Evolutionary conservation across 2,888 invertebrate species (phyloP).

Genomic region (Tuberolachnus salignus): DNA sequence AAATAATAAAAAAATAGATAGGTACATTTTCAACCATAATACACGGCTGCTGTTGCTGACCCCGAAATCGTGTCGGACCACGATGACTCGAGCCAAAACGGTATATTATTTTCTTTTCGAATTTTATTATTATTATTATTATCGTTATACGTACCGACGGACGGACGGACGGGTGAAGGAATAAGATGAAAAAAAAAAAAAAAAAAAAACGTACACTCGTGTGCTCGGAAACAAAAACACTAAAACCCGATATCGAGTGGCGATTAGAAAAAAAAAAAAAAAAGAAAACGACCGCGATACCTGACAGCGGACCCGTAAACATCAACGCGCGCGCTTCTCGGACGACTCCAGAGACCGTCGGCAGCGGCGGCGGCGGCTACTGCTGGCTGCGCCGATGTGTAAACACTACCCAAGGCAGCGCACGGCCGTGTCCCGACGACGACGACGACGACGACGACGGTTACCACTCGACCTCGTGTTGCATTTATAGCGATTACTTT

Average conservation of each 20-base stretch:
- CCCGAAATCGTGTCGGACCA: slow-evolving; percentile 43
- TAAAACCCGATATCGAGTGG: slow-evolving; percentile 33
- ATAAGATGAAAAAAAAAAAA: too few species aligned
- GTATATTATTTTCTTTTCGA: not conserved
- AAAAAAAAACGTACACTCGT: slow-evolving; percentile 15
- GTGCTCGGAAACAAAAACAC: slow-evolving; percentile 47
- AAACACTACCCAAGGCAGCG: slow-evolving; percentile 5
- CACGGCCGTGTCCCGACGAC: too few species aligned
- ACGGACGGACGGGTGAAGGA: not conserved
- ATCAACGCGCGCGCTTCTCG: not conserved
- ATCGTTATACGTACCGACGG: not conserved
- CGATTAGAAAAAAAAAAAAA: slow-evolving; percentile 30
- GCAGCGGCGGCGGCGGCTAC: slow-evolving; percentile 8
- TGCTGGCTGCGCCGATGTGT: not conserved
- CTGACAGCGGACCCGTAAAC: slow-evolving; percentile 48
- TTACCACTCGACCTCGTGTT: too few species aligned
- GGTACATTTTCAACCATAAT: not conserved
- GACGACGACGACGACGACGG: too few species aligned
- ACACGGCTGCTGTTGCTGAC: slow-evolving; percentile 12
- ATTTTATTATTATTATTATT: not conserved
- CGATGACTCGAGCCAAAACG: slow-evolving; percentile 42
- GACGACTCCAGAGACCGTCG: not conserved
- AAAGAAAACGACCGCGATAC: slow-evolving; percentile 15
- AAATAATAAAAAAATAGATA: not conserved
- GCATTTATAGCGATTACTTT: too few species aligned